A percentile compares a stretch with the other conserved stretches of the same genome.
phyloP scores from a whole-genome alignment of 2,797 vertebrate species.

The Halcyon chelicuti region DNA sequence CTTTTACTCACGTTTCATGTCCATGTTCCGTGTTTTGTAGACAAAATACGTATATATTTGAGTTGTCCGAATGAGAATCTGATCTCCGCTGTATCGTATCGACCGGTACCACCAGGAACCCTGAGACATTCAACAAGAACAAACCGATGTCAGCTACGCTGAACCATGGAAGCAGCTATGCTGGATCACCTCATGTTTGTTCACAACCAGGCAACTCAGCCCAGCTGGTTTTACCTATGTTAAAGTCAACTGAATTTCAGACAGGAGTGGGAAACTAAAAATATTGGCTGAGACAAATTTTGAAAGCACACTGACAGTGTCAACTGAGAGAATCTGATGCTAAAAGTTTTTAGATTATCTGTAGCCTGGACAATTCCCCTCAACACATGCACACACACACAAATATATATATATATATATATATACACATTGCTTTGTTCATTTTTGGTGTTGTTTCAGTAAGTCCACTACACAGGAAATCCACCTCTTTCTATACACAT shows the following conservation, averaged over 20 bases:
- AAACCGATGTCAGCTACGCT: not conserved
- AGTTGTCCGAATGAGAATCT: slow-evolving; percentile 98
- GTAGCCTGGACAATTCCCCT: not conserved
- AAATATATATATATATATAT: no score
- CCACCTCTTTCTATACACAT: not conserved
- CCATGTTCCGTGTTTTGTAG: slow-evolving; percentile 98
- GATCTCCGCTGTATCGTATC: slow-evolving; percentile 97
- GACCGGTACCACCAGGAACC: slow-evolving; percentile 99
- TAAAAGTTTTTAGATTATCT: not conserved
- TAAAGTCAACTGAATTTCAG: not conserved
- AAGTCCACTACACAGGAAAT: not conserved
- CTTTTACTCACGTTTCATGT: slow-evolving; percentile 95
- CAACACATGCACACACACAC: not conserved
- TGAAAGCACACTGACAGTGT: not conserved
- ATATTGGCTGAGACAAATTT: not conserved
- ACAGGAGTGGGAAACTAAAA: not conserved
- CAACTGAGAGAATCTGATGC: not conserved
- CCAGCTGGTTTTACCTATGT: not conserved
- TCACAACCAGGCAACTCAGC: not conserved
- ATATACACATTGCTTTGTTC: not conserved
- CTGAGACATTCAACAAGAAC: slow-evolving; percentile 73
- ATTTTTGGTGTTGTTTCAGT: not conserved
- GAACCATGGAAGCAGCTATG: not conserved
- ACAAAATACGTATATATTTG: slow-evolving; percentile 99
- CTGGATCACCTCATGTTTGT: not conserved